These are phyloP conservation scores for Trachymyrmex septentrionalis DNA, from an alignment of 1,140 invertebrate species.

Conservation along the genomic window DNA sequence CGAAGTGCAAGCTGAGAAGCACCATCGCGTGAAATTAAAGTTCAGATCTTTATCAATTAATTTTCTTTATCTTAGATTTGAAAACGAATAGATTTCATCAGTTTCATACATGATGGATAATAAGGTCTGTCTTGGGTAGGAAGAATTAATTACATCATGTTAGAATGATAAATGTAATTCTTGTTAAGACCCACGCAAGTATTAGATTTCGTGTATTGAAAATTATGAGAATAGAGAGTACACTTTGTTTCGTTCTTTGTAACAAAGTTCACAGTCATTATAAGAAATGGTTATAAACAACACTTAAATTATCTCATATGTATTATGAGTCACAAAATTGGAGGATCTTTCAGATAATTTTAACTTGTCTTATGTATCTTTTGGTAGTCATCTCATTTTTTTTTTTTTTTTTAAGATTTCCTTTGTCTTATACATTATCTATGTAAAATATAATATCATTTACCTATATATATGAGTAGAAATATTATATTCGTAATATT, in stretches of 20 bases:
- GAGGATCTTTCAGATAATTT: neutral
- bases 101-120: neutral
- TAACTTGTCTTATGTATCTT: neutral
- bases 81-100: constrained; percentile 24
- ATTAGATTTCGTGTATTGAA: constrained; percentile 46
- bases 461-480: neutral
- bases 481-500: constrained; percentile 9
- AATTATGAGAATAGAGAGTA: constrained; percentile 64
- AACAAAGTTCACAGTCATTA: neutral
- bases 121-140: neutral
- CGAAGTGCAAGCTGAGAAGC: neutral
- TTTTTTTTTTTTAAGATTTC: neutral
- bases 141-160: constrained; percentile 11
- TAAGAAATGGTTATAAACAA: neutral
- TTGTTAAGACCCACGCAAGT: neutral
- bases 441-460: neutral
- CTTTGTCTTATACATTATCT: neutral
- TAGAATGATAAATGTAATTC: neutral
- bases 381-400: neutral
- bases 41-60: neutral
- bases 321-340: neutral
- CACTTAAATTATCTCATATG: neutral
- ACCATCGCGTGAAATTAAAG: constrained; percentile 21
- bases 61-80: constrained; percentile 6
- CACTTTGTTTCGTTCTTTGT: constrained; percentile 28